phyloP scores from a whole-genome alignment of 2,113 vertebrate species.

The Sphyrna mokarran region DNA sequence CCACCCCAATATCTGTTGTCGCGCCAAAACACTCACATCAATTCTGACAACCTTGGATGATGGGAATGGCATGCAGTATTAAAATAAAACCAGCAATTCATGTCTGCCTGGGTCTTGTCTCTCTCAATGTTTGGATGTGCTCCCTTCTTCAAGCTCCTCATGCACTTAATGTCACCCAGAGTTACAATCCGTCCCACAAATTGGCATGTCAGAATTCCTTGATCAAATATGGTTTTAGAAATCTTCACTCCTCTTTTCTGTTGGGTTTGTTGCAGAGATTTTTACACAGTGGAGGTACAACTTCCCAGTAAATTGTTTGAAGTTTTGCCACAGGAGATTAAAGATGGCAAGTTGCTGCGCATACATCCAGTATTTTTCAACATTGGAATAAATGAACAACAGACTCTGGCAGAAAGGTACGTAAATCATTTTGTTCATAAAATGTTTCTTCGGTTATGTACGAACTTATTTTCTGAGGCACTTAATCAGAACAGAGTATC shows the following conservation, averaged over 20 bases:
- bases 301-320: slow-evolving; percentile 80
- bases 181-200: neutral
- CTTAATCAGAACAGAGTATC: neutral
- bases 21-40: neutral
- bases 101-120: neutral
- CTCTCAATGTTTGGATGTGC: neutral
- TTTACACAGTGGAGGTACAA: slow-evolving; percentile 83
- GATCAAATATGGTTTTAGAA: neutral
- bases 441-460: neutral
- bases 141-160: neutral
- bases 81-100: neutral
- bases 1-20: neutral
- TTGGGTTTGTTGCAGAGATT: slow-evolving; percentile 60
- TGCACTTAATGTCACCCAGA: neutral
- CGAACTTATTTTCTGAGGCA: neutral
- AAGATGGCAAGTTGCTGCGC: slow-evolving; percentile 74
- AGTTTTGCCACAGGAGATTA: slow-evolving; percentile 78
- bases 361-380: slow-evolving; percentile 89
- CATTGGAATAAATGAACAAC: slow-evolving; percentile 94
- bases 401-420: slow-evolving; percentile 94
- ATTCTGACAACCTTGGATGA: neutral
- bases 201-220: neutral
- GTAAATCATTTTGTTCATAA: neutral
- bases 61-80: neutral
- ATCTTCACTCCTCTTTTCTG: neutral